These are phyloP conservation scores for Willisornis vidua DNA, from an alignment of 2,113 vertebrate genomes.

Conservation along the genomic window DNA sequence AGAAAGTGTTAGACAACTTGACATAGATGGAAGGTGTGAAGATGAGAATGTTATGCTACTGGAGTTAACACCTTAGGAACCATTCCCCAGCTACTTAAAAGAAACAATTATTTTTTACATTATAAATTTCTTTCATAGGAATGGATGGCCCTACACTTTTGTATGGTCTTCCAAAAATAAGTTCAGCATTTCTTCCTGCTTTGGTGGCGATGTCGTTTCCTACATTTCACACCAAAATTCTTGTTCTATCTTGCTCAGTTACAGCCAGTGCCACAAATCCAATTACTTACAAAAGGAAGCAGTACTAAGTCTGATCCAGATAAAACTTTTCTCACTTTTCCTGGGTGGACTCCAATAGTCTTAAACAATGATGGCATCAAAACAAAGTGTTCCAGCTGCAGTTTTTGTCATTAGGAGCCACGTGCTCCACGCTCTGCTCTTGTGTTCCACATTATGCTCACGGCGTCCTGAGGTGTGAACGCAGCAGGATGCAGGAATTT, in stretches of 20 bases:
- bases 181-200: not conserved
- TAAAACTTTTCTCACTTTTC: not conserved
- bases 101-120: not conserved
- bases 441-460: accelerated
- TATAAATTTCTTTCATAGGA: not conserved
- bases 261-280: not conserved
- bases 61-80: not conserved
- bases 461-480: not conserved
- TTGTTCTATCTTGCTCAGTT: not conserved
- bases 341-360: not conserved
- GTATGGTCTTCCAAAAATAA: not conserved
- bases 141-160: not conserved
- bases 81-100: not conserved
- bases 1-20: not conserved
- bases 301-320: not conserved
- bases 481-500: not conserved
- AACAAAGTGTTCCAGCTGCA: not conserved
- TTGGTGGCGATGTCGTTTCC: accelerated
- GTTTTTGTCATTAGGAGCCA: not conserved
- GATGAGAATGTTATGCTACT: not conserved
- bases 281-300: not conserved
- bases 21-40: not conserved
- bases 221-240: not conserved
- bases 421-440: accelerated
- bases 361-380: not conserved